Evolutionary conservation across 2,888 invertebrate genomes (phyloP).

Genomic region (Chrysolina americana): DNA sequence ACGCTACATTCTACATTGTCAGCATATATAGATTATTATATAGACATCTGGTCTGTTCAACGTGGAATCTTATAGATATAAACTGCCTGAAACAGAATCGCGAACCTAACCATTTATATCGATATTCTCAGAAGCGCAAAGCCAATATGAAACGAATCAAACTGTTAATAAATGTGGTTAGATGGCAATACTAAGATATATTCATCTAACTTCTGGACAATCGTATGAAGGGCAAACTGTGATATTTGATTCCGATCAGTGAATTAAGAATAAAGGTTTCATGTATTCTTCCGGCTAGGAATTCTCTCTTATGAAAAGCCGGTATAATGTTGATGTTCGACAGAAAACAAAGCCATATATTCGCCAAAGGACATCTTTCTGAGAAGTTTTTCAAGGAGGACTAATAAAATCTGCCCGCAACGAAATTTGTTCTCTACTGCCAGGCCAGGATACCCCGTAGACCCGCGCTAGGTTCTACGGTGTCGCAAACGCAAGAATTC

Average conservation of each 20-base stretch:
- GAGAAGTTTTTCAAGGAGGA: too few species aligned
- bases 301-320: too few species aligned
- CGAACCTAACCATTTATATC: conserved; percentile 56
- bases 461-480: too few species aligned
- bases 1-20: conserved; percentile 70
- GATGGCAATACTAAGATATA: not conserved
- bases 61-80: conserved; percentile 68
- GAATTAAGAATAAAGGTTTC: too few species aligned
- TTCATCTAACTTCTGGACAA: not conserved
- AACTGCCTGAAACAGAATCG: conserved; percentile 59
- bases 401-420: too few species aligned
- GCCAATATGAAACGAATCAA: conserved; percentile 56
- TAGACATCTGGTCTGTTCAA: conserved; percentile 70
- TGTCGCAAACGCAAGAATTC: too few species aligned
- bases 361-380: too few species aligned
- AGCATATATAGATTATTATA: conserved; percentile 72
- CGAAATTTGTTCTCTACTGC: too few species aligned
- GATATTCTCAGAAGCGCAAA: conserved; percentile 57
- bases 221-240: not conserved
- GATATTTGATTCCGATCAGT: not conserved
- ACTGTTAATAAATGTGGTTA: conserved; percentile 49
- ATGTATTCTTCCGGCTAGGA: too few species aligned
- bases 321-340: too few species aligned
- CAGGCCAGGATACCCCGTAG: too few species aligned
- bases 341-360: too few species aligned